Evolutionary conservation across 2,888 invertebrate species (phyloP).

Genomic region (Dexiosoma caninum): DNA sequence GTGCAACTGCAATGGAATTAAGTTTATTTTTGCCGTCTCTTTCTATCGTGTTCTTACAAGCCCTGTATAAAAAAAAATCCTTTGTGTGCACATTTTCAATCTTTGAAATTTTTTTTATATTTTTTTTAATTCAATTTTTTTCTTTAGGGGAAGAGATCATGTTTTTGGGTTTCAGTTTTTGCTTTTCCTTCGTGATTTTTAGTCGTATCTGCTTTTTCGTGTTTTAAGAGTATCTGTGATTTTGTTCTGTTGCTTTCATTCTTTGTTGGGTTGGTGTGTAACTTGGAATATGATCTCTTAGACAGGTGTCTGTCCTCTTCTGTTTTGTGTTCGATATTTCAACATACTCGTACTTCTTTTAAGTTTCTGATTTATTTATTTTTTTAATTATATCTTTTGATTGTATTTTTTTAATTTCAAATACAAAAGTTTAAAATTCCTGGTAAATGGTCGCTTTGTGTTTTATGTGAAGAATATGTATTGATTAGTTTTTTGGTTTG

Average conservation of each 20-base stretch:
- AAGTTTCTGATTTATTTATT: background rate
- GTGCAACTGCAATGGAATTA: slow-evolving; percentile 13
- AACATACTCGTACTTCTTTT: background rate
- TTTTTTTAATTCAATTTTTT: too few relatives aligned
- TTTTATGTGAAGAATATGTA: background rate
- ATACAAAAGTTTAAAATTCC: background rate
- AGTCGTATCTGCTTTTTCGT: slow-evolving; percentile 5
- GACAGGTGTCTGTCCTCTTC: slow-evolving; percentile 59
- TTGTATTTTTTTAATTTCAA: background rate
- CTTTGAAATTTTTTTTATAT: slow-evolving; percentile 24
- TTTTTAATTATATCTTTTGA: background rate
- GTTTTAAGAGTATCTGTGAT: slow-evolving; percentile 36
- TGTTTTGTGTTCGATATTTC: background rate
- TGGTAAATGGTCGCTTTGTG: background rate
- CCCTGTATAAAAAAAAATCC: slow-evolving; percentile 40
- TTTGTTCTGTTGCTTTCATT: slow-evolving; percentile 33
- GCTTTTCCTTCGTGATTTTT: background rate
- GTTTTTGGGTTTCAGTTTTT: background rate
- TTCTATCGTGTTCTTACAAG: background rate
- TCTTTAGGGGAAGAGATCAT: slow-evolving; percentile 24
- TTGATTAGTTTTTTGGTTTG: too few relatives aligned
- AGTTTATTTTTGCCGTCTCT: background rate
- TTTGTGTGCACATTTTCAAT: slow-evolving; percentile 24
- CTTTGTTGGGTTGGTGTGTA: slow-evolving; percentile 35
- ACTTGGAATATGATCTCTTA: slow-evolving; percentile 56